phyloP scores from a whole-genome alignment of 2,888 invertebrate species.

The Tipula unca region DNA sequence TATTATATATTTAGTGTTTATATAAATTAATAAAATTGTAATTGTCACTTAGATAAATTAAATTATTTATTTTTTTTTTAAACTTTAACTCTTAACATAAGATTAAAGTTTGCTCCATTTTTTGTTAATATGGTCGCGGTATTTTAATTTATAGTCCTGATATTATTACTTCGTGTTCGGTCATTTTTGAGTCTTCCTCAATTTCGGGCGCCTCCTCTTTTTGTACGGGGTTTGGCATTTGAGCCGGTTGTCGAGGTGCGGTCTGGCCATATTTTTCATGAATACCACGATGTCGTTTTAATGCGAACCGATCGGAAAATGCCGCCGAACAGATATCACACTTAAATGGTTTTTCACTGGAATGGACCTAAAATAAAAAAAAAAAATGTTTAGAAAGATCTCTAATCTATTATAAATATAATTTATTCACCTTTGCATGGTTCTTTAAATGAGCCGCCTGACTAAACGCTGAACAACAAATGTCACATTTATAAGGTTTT shows the following conservation, averaged over 20 bases:
- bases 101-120: constrained; percentile 17
- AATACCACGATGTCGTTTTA: constrained; percentile 77
- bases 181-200: constrained; percentile 33
- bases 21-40: not conserved
- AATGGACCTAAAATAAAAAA: constrained; percentile 48
- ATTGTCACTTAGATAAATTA: not conserved
- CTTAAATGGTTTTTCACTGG: constrained; percentile 73
- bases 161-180: not conserved
- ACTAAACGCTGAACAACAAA: constrained; percentile 83
- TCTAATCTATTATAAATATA: no score
- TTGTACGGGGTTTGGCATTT: constrained; percentile 35
- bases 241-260: constrained; percentile 37
- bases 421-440: constrained; percentile 60
- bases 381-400: not conserved
- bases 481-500: constrained; percentile 59
- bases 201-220: constrained; percentile 40
- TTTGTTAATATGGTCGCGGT: not conserved
- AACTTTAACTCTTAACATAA: constrained; percentile 18
- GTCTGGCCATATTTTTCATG: constrained; percentile 71
- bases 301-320: constrained; percentile 77
- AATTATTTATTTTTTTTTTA: not conserved
- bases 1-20: not conserved
- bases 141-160: constrained; percentile 15
- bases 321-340: constrained; percentile 79
- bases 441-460: constrained; percentile 84